Evolutionary conservation across 2,797 vertebrate species (phyloP).

Genomic region (Pangasius larnaudii): DNA sequence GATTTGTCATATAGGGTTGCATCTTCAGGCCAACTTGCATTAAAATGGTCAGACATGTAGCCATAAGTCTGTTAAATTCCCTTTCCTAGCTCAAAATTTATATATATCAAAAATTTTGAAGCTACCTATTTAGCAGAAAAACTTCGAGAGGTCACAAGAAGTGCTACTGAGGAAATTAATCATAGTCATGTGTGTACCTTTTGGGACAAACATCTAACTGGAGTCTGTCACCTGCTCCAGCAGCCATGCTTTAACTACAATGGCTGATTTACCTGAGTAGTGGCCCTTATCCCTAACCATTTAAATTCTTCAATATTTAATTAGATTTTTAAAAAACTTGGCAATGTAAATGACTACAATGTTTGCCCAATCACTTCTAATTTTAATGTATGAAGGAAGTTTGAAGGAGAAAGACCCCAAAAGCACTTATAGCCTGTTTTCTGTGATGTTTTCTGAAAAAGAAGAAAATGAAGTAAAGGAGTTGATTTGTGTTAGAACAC

Average conservation of each 20-base stretch:
- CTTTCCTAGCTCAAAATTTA: background rate
- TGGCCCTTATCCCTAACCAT: background rate
- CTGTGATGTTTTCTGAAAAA: slow-evolving; percentile 2
- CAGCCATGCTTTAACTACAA: background rate
- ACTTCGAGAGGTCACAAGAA: background rate
- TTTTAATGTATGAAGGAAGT: background rate
- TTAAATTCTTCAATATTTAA: background rate
- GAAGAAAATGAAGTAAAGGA: background rate
- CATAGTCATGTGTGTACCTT: background rate
- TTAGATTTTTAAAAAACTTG: background rate
- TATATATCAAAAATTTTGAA: background rate
- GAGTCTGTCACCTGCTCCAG: background rate
- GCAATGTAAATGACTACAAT: background rate
- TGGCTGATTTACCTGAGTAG: background rate
- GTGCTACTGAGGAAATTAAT: background rate
- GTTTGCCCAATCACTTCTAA: background rate
- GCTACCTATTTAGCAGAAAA: background rate
- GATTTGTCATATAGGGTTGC: background rate
- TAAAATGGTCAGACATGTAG: slow-evolving; percentile 1
- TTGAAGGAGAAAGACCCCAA: background rate
- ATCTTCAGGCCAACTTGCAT: background rate
- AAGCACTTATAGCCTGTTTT: background rate
- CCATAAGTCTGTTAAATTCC: background rate
- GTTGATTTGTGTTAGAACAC: slow-evolving; percentile 41
- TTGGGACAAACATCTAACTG: background rate